Base-by-base conservation (phyloP, 2,888 invertebrate genomes). In the Hybos culiciformis region DNA sequence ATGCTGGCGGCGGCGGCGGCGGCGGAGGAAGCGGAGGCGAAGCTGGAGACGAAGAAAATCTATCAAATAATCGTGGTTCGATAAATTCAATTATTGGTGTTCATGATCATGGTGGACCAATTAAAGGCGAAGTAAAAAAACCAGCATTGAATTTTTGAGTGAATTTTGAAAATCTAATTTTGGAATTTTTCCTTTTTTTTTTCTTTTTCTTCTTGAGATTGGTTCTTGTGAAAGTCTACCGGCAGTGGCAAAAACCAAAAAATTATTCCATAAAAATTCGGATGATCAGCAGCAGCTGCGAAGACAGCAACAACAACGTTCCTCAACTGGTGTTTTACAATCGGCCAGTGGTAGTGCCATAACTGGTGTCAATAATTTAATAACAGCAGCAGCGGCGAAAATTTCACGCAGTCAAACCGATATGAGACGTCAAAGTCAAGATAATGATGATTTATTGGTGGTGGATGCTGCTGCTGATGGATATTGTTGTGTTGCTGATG, bases 151-250 rank as follows among this genome's bases (percentile, higher is more conserved):
- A 6, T 21, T 7, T 20, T 31, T 33, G n/a, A 32, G 23, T 31
- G 12, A 39, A n/a, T 23, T 44, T 41, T 44, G 8, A 5, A 29
- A 19, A 33, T 11, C 9, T 12, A 26, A 31, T 29, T 14, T 4
- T n/a, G 12, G 15, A 31, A 14, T 7, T 31, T 31, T 14, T 11
- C 6, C 15, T 31, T 6, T 11, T 31, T 7, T 14, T 4, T 12
- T 12, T 26, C 12, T 5, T 12, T 26, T 26, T 6, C 21, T 1
- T 18, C 33, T 74, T 3, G 69, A 85, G 84, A 80, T 77, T 60
- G 83, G 83, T 52, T 85, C 85, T 38, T 83, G 80, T 54, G 85
- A 85, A 58, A 83, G 81, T 32, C 59, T 79, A 40, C 70, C 75
- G 51, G 68, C 71, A 2, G 58, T 53, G 31, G 46, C 49, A 2